phyloP scores from a whole-genome alignment of 2,888 invertebrate species.

The Papilio demoleus region DNA sequence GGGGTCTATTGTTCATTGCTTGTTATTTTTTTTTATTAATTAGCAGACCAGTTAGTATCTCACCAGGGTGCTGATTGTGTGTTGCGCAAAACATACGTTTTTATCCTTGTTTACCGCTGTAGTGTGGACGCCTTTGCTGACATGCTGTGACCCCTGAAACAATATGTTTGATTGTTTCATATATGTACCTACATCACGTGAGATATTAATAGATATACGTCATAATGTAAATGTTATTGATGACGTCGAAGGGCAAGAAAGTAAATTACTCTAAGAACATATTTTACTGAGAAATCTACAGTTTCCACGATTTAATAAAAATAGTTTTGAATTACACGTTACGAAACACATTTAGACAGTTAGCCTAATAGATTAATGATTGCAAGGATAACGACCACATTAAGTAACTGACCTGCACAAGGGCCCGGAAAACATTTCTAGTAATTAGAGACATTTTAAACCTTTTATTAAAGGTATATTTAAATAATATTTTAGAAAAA shows the following conservation, averaged over 20 bases:
- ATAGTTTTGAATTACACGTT: slow-evolving; percentile 53
- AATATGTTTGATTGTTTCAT: neutral
- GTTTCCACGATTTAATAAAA: slow-evolving; percentile 21
- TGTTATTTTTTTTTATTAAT: slow-evolving; percentile 50
- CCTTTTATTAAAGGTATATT: slow-evolving; percentile 55
- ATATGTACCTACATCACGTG: slow-evolving; percentile 38
- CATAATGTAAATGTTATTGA: neutral
- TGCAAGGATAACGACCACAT: neutral
- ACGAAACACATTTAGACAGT: slow-evolving; percentile 65
- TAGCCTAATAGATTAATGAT: slow-evolving; percentile 8
- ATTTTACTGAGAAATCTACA: neutral
- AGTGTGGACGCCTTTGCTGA: slow-evolving; percentile 73
- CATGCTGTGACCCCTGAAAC: slow-evolving; percentile 71
- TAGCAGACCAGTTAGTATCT: slow-evolving; percentile 78
- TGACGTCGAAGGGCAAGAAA: too few relatives aligned
- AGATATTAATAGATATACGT: slow-evolving; percentile 22
- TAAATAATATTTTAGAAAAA: slow-evolving; percentile 50
- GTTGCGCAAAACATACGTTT: slow-evolving; percentile 75
- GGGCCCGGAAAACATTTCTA: slow-evolving; percentile 70
- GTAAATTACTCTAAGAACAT: neutral
- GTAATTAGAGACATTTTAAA: slow-evolving; percentile 71
- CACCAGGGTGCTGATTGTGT: slow-evolving; percentile 73
- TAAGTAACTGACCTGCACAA: slow-evolving; percentile 70
- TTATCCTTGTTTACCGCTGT: slow-evolving; percentile 71
- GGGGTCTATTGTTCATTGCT: slow-evolving; percentile 48